Conservation (phyloP, 1,140 invertebrate species). For the Pseudomyrmex concolor region DNA sequence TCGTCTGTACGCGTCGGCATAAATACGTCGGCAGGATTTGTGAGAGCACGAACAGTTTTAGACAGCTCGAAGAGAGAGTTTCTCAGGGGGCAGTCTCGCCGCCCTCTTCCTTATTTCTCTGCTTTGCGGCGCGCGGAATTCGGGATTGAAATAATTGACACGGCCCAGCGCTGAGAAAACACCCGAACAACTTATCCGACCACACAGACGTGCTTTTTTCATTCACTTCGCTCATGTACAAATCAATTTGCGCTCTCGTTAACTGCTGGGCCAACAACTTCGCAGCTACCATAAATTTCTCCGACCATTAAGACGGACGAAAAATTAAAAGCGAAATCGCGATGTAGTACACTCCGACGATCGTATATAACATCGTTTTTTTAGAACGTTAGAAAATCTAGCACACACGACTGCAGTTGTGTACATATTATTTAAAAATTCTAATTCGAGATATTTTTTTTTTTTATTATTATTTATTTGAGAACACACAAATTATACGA, state of each 20-base stretch:
- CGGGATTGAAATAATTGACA: slow-evolving; percentile 55
- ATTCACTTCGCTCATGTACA: slow-evolving; percentile 31
- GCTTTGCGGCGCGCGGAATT: slow-evolving; percentile 9
- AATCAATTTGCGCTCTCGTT: slow-evolving; percentile 58
- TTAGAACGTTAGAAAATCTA: not conserved
- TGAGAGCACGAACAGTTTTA: slow-evolving; percentile 56
- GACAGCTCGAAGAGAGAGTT: not conserved
- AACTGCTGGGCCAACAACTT: slow-evolving; percentile 41
- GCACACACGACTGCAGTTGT: too few relatives aligned
- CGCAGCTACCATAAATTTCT: slow-evolving; percentile 31
- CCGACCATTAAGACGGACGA: slow-evolving; percentile 37
- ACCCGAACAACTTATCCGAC: not conserved
- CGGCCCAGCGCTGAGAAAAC: slow-evolving; percentile 43
- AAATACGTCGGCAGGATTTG: slow-evolving; percentile 71
- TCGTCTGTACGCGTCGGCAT: slow-evolving; percentile 56
- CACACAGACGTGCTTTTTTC: not conserved
- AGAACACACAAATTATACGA: too few relatives aligned
- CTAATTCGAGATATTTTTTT: too few relatives aligned
- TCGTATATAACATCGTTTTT: not conserved
- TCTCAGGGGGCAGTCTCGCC: not conserved
- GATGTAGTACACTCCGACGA: not conserved
- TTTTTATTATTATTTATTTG: too few relatives aligned
- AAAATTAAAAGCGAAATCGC: slow-evolving; percentile 46
- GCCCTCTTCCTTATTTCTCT: slow-evolving; percentile 30
- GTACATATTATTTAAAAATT: too few relatives aligned